Evolutionary conservation across 1,140 invertebrate genomes (phyloP).

Genomic region (Zaprionus ornatus): DNA sequence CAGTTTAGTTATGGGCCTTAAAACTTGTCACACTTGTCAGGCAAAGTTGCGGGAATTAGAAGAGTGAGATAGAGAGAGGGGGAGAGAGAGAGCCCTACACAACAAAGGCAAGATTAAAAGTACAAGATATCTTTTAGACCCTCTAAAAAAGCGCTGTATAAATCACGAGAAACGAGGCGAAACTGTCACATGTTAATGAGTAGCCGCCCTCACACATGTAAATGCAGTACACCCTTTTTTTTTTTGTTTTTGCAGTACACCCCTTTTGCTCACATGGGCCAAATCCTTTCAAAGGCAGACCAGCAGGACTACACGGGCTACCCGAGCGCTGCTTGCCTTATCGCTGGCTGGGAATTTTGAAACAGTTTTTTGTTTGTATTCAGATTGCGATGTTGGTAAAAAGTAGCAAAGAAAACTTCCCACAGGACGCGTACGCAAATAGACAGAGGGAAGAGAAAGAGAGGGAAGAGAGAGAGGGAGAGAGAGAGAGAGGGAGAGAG

Average conservation of each 20-base stretch:
- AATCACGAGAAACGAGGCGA: conserved; percentile 13
- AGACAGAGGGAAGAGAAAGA: neutral
- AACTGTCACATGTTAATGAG: conserved; percentile 45
- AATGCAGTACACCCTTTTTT: neutral
- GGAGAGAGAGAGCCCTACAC: neutral
- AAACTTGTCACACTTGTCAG: conserved; percentile 78
- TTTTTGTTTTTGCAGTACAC: too few relatives aligned
- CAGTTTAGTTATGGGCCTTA: conserved; percentile 66
- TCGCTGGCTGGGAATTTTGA: conserved; percentile 1
- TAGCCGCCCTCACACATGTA: conserved; percentile 18
- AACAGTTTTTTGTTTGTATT: conserved; percentile 14
- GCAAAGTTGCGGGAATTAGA: conserved; percentile 40
- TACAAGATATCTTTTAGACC: conserved; percentile 1
- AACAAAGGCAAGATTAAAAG: conserved; percentile 3
- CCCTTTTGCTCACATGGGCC: neutral
- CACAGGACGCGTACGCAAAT: conserved; percentile 15
- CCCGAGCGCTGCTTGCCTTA: conserved; percentile 6
- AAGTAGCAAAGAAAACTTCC: conserved; percentile 48
- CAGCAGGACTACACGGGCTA: neutral
- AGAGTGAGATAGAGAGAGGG: neutral
- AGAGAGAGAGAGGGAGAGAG: too few relatives aligned
- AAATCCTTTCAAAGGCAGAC: neutral
- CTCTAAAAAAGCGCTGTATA: conserved; percentile 12
- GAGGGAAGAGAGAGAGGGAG: neutral
- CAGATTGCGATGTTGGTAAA: conserved; percentile 21